Conservation (phyloP, 1,140 invertebrate species). For the Drosophila lacertosa region DNA sequence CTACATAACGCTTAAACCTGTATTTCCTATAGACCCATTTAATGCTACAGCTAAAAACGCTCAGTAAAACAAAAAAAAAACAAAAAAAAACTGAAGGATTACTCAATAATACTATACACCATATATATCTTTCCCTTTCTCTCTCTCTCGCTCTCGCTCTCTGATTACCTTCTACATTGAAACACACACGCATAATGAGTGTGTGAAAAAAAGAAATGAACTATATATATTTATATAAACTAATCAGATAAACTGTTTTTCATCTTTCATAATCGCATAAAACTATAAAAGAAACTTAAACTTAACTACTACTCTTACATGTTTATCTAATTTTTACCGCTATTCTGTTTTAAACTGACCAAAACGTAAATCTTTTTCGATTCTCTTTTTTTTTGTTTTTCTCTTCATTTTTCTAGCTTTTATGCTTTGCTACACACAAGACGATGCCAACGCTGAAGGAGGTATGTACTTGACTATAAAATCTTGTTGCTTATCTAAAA, state of each 20-base stretch:
- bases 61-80: neutral
- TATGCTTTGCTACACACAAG: constrained; percentile 96
- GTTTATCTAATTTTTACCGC: constrained; percentile 45
- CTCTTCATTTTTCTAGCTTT: constrained; percentile 88
- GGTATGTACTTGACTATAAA: constrained; percentile 87
- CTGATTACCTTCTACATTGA: neutral
- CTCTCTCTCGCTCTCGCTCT: neutral
- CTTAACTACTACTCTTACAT: constrained; percentile 23
- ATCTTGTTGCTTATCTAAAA: constrained; percentile 29
- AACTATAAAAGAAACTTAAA: constrained; percentile 21
- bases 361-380: constrained; percentile 74
- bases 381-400: constrained; percentile 75
- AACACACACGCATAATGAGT: neutral
- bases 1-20: constrained; percentile 9
- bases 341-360: constrained; percentile 77
- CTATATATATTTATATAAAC: neutral
- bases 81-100: neutral
- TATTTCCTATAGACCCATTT: constrained; percentile 5
- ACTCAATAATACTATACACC: constrained; percentile 5
- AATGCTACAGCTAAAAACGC: neutral
- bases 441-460: constrained; percentile 94
- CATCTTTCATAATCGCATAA: constrained; percentile 9
- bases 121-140: neutral
- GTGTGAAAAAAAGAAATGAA: neutral
- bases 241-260: neutral